Percentiles rank a stretch among this genome's conserved stretches.
Conservation (phyloP, 2,888 invertebrate species). For the Chloroclysta siterata region DNA sequence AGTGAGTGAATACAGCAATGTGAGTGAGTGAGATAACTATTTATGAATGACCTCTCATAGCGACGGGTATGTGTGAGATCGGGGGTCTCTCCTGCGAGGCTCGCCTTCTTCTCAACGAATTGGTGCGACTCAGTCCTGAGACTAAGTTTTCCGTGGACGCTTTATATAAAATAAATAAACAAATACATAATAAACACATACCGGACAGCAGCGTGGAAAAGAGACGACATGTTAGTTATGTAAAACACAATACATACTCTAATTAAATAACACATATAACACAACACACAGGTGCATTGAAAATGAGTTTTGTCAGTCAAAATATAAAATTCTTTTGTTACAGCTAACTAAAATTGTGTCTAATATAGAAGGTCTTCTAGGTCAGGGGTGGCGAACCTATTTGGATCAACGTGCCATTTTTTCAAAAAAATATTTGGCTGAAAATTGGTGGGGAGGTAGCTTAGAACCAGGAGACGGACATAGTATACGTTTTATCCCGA, state of each 20-base stretch:
- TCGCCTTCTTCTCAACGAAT: conserved; percentile 67
- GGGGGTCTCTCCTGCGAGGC: conserved; percentile 79
- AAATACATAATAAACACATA: conserved; percentile 21
- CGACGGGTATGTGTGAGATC: conserved; percentile 77
- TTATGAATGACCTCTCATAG: conserved; percentile 68
- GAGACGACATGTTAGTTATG: conserved; percentile 26
- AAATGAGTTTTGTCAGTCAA: background rate
- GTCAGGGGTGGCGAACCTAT: too few species aligned
- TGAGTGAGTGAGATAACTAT: conserved; percentile 13
- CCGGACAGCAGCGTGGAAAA: conserved; percentile 54
- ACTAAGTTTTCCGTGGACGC: conserved; percentile 77
- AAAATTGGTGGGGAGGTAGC: too few species aligned
- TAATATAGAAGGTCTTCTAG: too few species aligned
- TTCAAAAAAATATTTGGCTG: too few species aligned
- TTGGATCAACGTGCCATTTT: too few species aligned
- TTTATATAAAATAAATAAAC: conserved; percentile 40
- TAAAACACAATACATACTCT: conserved; percentile 16
- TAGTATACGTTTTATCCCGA: too few species aligned
- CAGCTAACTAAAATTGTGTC: too few species aligned
- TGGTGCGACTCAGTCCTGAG: conserved; percentile 64
- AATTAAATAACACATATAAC: background rate
- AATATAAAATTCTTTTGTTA: too few species aligned
- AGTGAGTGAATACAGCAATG: background rate
- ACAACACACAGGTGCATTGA: conserved; percentile 3
- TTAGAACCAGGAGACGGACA: too few species aligned